Percentiles rank a stretch among this genome's conserved stretches.
Conservation (phyloP, 2,888 invertebrate species). For the Lepidochitona cinerea region DNA sequence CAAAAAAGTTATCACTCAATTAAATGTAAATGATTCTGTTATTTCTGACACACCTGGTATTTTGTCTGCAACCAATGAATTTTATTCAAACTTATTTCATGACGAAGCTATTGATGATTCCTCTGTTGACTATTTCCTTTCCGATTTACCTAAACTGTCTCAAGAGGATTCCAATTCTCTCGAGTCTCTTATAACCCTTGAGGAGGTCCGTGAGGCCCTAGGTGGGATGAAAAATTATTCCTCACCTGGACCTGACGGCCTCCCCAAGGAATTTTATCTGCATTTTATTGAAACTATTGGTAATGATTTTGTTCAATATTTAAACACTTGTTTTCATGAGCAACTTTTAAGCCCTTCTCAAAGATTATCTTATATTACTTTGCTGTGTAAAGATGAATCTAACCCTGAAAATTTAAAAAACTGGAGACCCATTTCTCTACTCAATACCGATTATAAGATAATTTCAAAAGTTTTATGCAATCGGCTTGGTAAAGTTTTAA, state of each 20-base stretch:
- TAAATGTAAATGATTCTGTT: neutral
- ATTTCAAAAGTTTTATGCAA: slow-evolving; percentile 34
- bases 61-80: neutral
- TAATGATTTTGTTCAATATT: neutral
- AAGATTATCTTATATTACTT: slow-evolving; percentile 10
- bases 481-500: slow-evolving; percentile 26
- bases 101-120: neutral
- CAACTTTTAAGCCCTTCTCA: neutral
- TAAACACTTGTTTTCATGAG: neutral
- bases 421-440: slow-evolving; percentile 38
- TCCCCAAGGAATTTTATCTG: slow-evolving; percentile 12
- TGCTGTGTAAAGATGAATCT: slow-evolving; percentile 34
- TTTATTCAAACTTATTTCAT: slow-evolving; percentile 8
- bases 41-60: neutral
- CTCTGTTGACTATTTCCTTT: neutral
- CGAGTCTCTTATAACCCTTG: neutral
- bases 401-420: slow-evolving; percentile 29
- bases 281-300: slow-evolving; percentile 3
- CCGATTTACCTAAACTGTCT: slow-evolving; percentile 5
- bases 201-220: slow-evolving; percentile 1
- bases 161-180: neutral
- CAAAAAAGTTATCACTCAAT: neutral
- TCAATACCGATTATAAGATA: slow-evolving; percentile 41
- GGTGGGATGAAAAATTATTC: neutral
- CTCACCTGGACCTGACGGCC: slow-evolving; percentile 10